Percentiles rank a stretch among this genome's conserved stretches.
phyloP scores from a whole-genome alignment of 1,140 invertebrate species.

The Thalassaphorura encarpata region DNA sequence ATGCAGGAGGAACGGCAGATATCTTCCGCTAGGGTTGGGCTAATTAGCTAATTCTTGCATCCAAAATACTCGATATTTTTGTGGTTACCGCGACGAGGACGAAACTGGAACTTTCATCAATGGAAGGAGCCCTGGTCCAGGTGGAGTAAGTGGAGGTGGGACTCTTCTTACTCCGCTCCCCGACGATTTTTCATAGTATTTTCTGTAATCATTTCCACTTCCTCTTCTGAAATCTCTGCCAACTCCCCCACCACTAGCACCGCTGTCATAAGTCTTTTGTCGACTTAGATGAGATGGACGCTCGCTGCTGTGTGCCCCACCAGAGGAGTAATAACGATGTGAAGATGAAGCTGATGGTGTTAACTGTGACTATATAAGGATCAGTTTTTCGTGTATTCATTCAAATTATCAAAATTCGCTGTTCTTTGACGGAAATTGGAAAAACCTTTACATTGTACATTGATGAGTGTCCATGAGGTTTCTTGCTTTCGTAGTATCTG shows the following conservation, averaged over 20 bases:
- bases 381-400: neutral
- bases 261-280: neutral
- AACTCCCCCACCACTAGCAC: neutral
- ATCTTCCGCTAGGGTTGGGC: neutral
- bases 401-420: neutral
- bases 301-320: neutral
- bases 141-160: conserved; percentile 1
- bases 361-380: neutral
- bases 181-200: neutral
- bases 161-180: neutral
- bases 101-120: neutral
- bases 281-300: neutral
- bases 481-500: neutral
- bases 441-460: neutral
- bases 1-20: neutral
- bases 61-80: neutral
- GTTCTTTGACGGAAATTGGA: neutral
- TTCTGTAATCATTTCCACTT: neutral
- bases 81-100: neutral
- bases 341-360: neutral
- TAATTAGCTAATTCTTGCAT: neutral
- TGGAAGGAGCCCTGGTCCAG: neutral
- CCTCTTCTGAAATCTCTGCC: neutral
- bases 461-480: neutral
- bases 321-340: neutral